Evolutionary conservation across 2,113 vertebrate genomes (phyloP).

Genomic region (Cochlearius cochlearius): DNA sequence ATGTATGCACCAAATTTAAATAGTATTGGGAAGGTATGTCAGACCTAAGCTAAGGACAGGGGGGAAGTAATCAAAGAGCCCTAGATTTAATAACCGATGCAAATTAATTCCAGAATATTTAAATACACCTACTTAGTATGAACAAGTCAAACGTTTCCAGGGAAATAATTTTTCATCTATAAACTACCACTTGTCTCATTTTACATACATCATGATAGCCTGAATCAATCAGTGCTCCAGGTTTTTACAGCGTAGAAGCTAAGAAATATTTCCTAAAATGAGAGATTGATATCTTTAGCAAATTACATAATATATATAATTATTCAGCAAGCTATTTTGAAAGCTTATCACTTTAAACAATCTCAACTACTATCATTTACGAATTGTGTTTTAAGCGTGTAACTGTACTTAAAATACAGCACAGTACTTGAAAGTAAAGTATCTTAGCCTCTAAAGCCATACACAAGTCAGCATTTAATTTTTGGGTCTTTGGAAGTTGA

Average conservation of each 20-base stretch:
- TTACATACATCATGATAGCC: neutral
- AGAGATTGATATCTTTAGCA: conserved; percentile 16
- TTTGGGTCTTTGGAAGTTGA: neutral
- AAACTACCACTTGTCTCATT: conserved; percentile 25
- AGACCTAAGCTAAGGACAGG: neutral
- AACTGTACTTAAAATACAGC: neutral
- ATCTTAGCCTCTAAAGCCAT: neutral
- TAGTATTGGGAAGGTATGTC: neutral
- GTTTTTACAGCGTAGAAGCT: neutral
- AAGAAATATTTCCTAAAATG: neutral
- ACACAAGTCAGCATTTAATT: neutral
- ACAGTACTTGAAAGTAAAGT: neutral
- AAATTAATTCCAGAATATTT: conserved; percentile 26
- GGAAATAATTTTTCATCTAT: conserved; percentile 4
- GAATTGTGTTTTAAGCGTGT: neutral
- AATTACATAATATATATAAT: conserved; percentile 27
- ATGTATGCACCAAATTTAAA: neutral
- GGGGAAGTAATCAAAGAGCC: neutral
- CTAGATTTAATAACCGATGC: neutral
- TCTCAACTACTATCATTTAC: neutral
- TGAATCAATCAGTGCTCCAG: neutral
- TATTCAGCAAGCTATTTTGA: conserved; percentile 24
- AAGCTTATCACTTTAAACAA: conserved; percentile 6
- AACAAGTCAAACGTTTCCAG: conserved; percentile 5
- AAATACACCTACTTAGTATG: neutral